These are phyloP conservation scores for Yponomeuta sedellus DNA, from an alignment of 2,888 invertebrate species.

Conservation along the genomic window DNA sequence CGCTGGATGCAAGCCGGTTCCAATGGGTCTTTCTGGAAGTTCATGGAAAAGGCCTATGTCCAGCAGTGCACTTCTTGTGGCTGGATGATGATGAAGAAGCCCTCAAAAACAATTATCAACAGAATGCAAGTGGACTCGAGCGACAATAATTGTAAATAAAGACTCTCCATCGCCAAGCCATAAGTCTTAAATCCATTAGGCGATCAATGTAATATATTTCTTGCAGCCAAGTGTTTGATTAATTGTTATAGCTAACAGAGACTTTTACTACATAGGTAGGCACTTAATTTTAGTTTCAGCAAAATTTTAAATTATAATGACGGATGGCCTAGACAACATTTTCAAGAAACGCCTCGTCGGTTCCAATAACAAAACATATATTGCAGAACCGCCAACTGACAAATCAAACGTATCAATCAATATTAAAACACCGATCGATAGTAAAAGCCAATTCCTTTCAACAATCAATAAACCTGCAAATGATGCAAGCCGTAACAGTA, in stretches of 20 bases:
- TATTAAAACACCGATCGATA: neutral
- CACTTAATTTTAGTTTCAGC: neutral
- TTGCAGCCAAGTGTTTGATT: constrained; percentile 5
- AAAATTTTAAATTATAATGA: neutral
- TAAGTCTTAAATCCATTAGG: constrained; percentile 32
- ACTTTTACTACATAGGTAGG: neutral
- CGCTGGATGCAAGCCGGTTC: no score
- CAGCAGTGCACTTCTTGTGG: no score
- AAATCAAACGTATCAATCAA: neutral
- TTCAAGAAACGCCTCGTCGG: neutral
- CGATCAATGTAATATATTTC: constrained; percentile 19
- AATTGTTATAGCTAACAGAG: constrained; percentile 4
- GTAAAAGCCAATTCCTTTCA: constrained; percentile 1
- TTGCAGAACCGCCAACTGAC: neutral
- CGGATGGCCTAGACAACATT: neutral
- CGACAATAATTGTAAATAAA: constrained; percentile 64
- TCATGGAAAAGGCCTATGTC: no score
- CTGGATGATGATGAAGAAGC: no score
- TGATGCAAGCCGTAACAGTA: neutral
- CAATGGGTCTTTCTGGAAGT: no score
- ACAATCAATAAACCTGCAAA: constrained; percentile 2
- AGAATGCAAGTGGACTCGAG: constrained; percentile 9
- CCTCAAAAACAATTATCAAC: neutral
- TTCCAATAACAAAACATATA: neutral
- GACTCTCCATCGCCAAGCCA: constrained; percentile 58